Base-by-base conservation (phyloP, 2,888 invertebrate species). In the Loripinus fragilis region DNA sequence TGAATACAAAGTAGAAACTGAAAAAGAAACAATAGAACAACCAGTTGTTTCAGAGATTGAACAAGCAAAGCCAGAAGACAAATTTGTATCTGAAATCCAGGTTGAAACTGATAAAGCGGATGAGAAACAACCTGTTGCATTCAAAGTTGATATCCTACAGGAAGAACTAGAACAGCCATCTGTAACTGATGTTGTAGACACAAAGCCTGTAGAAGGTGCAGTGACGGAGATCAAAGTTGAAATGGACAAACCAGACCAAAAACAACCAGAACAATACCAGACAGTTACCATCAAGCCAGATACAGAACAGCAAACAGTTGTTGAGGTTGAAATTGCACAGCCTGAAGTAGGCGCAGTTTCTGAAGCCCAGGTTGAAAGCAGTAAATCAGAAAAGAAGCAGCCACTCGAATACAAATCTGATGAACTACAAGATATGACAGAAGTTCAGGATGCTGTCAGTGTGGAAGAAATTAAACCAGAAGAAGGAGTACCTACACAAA, bases 401-500 rank as follows among this genome's bases (percentile, higher is more conserved):
- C 71, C 75, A n/a, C 72, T 71, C 38, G 78, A 83, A 33, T 85
- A 68, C 76, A 71, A 85, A 71, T 72, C 83, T 45, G 81, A 81
- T 17, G 52, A 77, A 33, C 17, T 80, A 20, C 74, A 81, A 72
- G 86, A 88, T 48, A 38, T 64, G 8, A 33, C 55, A 28, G 74
- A 83, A 45, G 74, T 81, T 38, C 83, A 83, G n/a, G 83, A 86
- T 48, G 67, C 86, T 12, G 74, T 76, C 55, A 83, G 83, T 15
- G 85, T 88, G 0, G 50, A 72, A n/a, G 87, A 86, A 71, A 41
- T 45, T 38, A 52, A 42, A 45, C 55, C 48, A 30, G 23, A 48
- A 75, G 25, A 25, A 52, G 33, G 10, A 0, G 71, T 38, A 38
- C 25, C 25, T 7, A 68, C 71, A 42, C 75, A 80, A 12, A 25